Conservation (phyloP, 2,113 vertebrate genomes). For the Plotosus lineatus region DNA sequence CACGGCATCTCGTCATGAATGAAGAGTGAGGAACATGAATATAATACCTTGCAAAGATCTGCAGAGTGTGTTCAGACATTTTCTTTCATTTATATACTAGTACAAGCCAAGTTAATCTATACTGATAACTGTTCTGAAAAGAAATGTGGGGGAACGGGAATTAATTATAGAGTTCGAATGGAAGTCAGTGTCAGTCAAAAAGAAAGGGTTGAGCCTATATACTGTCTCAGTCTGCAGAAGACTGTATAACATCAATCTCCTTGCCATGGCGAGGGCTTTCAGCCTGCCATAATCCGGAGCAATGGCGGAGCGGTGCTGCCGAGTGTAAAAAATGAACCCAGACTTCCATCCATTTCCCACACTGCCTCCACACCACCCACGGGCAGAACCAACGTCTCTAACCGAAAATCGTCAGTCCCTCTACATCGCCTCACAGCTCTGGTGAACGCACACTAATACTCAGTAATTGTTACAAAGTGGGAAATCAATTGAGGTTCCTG, state of each 20-base stretch:
- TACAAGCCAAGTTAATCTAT: not conserved
- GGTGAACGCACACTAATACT: constrained; percentile 39
- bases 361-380: constrained; percentile 6
- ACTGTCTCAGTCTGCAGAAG: constrained; percentile 26
- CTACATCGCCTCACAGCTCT: not conserved
- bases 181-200: constrained; percentile 20
- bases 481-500: constrained; percentile 53
- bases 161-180: not conserved
- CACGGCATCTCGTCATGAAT: constrained; percentile 17
- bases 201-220: constrained; percentile 31
- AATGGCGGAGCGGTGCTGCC: constrained; percentile 11
- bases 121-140: constrained; percentile 1
- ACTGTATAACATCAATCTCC: constrained; percentile 35
- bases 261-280: constrained; percentile 34
- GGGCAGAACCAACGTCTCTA: not conserved
- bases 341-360: constrained; percentile 21
- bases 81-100: not conserved
- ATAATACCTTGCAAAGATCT: not conserved
- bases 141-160: not conserved
- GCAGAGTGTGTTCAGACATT: not conserved
- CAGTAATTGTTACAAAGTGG: constrained; percentile 58
- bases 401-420: constrained; percentile 5
- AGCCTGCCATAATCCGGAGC: constrained; percentile 43
- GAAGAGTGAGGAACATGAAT: not conserved
- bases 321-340: constrained; percentile 34